A percentile compares a stretch with the other conserved stretches of the same genome.
phyloP scores from a whole-genome alignment of 2,113 vertebrate species.

The Bujurquina vittata region DNA sequence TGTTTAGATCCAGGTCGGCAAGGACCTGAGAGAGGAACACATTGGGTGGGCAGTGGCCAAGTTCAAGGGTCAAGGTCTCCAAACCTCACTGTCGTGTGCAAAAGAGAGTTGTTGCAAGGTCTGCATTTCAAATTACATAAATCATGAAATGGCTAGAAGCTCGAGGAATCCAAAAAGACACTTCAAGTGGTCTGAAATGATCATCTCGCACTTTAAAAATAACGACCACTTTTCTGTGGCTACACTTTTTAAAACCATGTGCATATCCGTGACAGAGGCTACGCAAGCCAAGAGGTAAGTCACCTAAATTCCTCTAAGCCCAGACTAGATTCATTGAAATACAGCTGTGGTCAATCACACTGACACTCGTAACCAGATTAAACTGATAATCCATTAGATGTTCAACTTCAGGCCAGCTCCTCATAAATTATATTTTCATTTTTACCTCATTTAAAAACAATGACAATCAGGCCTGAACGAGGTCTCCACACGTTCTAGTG shows the following conservation, averaged over 20 bases:
- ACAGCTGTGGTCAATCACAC: not conserved
- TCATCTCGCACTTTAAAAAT: conserved; percentile 63
- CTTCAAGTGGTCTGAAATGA: conserved; percentile 55
- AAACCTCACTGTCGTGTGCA: conserved; percentile 64
- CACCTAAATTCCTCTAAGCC: conserved; percentile 27
- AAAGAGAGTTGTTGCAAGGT: conserved; percentile 66
- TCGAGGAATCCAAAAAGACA: conserved; percentile 45
- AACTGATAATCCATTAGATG: conserved; percentile 7
- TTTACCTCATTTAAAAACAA: not conserved
- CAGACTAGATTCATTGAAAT: not conserved
- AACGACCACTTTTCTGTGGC: conserved; percentile 62
- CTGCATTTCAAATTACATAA: conserved; percentile 57
- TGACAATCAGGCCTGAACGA: not conserved
- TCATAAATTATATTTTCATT: not conserved
- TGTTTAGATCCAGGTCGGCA: conserved; percentile 89
- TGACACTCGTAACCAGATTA: not conserved
- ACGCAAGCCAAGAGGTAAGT: conserved; percentile 25
- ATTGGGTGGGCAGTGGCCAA: conserved; percentile 69
- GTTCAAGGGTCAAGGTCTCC: conserved; percentile 51
- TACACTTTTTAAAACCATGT: conserved; percentile 59
- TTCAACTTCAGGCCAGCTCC: not conserved
- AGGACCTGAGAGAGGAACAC: conserved; percentile 86
- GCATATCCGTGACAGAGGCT: conserved; percentile 63
- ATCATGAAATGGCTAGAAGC: conserved; percentile 38
- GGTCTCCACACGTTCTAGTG: not conserved